Evolutionary conservation across 2,113 vertebrate genomes (phyloP), one percentile per base, ranked within the genome.

Genomic region (Poeciliopsis turrubarensis): DNA sequence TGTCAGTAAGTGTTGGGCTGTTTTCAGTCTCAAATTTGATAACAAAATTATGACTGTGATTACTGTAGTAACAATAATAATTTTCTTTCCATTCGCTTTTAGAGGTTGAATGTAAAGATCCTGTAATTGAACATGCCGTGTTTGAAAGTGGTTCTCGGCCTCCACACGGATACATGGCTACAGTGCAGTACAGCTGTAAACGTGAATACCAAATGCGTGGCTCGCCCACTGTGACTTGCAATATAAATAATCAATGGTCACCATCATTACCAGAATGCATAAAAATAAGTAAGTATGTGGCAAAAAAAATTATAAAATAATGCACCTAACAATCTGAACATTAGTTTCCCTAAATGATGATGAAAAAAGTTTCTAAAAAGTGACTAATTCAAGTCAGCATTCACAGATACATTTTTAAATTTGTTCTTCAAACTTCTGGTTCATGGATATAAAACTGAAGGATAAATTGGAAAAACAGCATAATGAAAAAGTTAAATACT

Each of bases 1-100:
- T 80, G 1, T 34, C 47, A 0, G 94, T 94, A 84, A 77, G 91
- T 89, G 64, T 32, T 15, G 34, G n/a, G 0, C 14, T 66, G n/a
- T 44, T 19, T 27, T 26, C 26, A 0, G 3, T 12, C 13, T 41
- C 37, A 27, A 1, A 27, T 44, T 29, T 17, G 22, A 25, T 10
- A 10, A 8, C 22, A 57, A 22, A 25, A 57, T 57, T n/a, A n/a
- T 57, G 51, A 57, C 19, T n/a, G 29, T 29, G 22, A 57, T 57
- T 57, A 57, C 9, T 57, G 51, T 57, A 1, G 51, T n/a, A 2
- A 26, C 26, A 2, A 64, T n/a, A 25, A 6, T 1, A 29, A n/a
- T 65, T 39, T 60, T 27, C 1, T 19, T 75, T 27, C n/a, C n/a
- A 14, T 67, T 71, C 68, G 1, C 60, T 39, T 73, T 17, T 70